A percentile compares a stretch with the other conserved stretches of the same genome.
phyloP scores from a whole-genome alignment of 2,113 vertebrate species.

The Ciconia stormi region DNA sequence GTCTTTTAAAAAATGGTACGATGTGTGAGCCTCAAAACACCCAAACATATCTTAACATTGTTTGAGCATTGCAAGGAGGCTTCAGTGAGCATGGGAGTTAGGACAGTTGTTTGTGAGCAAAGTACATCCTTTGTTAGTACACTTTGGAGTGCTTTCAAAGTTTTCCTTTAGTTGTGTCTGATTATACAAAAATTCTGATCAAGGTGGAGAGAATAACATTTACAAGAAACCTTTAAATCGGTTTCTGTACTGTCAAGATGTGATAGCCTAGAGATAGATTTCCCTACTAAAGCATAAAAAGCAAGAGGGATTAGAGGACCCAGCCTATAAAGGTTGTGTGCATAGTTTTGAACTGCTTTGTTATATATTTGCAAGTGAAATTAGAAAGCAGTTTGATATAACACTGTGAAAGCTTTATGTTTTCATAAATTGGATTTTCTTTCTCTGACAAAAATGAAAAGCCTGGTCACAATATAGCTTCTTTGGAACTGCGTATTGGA shows the following conservation, averaged over 20 bases:
- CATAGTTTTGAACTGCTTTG: background rate
- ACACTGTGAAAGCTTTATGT: background rate
- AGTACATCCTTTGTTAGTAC: background rate
- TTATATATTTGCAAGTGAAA: conserved; percentile 22
- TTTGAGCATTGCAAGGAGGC: background rate
- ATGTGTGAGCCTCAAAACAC: background rate
- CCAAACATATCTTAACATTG: background rate
- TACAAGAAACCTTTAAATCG: background rate
- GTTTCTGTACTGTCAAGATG: background rate
- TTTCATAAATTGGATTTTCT: conserved; percentile 25
- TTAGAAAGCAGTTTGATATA: conserved; percentile 1
- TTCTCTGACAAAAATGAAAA: background rate
- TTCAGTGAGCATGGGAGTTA: background rate
- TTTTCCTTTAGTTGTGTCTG: background rate
- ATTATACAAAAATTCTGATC: background rate
- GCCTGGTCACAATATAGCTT: background rate
- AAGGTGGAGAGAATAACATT: background rate
- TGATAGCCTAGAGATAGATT: background rate
- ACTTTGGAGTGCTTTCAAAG: background rate
- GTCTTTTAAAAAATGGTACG: background rate
- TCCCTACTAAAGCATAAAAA: background rate
- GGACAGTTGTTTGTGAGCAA: background rate
- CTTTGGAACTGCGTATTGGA: background rate
- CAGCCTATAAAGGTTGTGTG: background rate
- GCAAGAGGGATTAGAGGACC: background rate